Base-by-base conservation (phyloP, 1,140 invertebrate species). In the Macrobrachium rosenbergii region DNA sequence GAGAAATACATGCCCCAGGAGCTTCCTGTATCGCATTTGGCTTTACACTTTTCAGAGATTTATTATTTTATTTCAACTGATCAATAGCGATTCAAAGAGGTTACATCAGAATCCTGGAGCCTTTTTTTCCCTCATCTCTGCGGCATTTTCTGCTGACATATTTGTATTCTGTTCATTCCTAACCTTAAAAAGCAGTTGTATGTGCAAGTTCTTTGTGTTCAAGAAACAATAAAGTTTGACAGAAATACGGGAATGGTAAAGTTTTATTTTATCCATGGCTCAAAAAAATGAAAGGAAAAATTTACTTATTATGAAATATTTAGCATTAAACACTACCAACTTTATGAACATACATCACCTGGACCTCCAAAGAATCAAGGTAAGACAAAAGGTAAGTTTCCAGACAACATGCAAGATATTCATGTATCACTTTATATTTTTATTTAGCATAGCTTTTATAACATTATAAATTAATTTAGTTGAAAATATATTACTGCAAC, bases 151-250 rank as follows among this genome's bases (percentile, higher is more conserved):
- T 78, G 86, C 86, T 88, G 86, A 88, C 79, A 88, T 88, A 52
- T 88, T 88, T 88, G 81, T 88, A 88, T 88, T 88, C 73, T 88
- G 86, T 88, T 88, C 73, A 88, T 83, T 82, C 86, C 86, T 88
- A 88, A 88, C 86, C 86, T 88, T 60, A 78, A 80, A 82, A 77
- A 82, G 79, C 81, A 82, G 86, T 83, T 82, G 86, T 88, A 88
- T 82, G 80, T 88, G 86, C 86, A 88, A 82, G 86, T 78, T 88
- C 80, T 88, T 82, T 88, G 86, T 88, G 79, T 82, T 82, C 73
- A 82, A 88, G 83, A 86, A 86, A 79, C 83, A 86, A 88, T 88
- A 88, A 88, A 88, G 79, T 82, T 87, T 87, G 78, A 87, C 85
- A 88, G 72, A 77, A 88, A 88, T 82, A 88, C 45, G 80, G 81